Evolutionary conservation across 1,140 invertebrate genomes (phyloP), one percentile per base, ranked within the genome.

Genomic region (Lordiphosa stackelbergi): DNA sequence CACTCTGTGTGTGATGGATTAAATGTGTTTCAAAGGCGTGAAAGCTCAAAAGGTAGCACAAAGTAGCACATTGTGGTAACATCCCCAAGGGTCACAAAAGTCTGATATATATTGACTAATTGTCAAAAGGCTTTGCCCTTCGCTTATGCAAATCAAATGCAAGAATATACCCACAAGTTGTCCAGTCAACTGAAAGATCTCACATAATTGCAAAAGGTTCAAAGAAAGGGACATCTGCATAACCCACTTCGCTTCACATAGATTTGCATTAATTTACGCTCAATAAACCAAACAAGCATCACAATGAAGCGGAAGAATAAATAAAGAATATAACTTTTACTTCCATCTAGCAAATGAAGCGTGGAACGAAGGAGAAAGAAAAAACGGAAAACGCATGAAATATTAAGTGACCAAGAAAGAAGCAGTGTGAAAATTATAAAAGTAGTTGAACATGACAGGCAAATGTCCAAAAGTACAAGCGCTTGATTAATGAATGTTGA

Each of bases 1-100:
- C 37, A 45, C 28, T n/a, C 42, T 41, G 11, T 54, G 40, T 41
- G 28, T 31, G 75, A 81, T 83, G 75, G 75, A 81, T 81, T 81
- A 81, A 83, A 81, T 81, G 77, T 81, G 77, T 83, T 77, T 81
- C 75, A 83, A 81, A 77, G 77, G 75, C 75, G 75, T 81, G 75
- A 81, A 83, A 83, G 77, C 72, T 46, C 59, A 83, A 81, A 83
- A 69, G 75, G 72, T 72, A 68, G 58, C 71, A 79, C 66, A 74
- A 79, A 79, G 71, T 74, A 73, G 62, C 71, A 68, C 59, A 83
- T 79, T 79, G 75, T 79, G 71, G 71, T 75, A 69, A 69, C 71
- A 70, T 57, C 37, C 45, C 49, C 53, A 58, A 55, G 38, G 57
- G 60, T 53, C 49, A 43, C 28, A 81, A 57, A 41, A 24, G 7